phyloP scores from a whole-genome alignment of 2,888 invertebrate genomes.

The Eumacrocentrus americanus region DNA sequence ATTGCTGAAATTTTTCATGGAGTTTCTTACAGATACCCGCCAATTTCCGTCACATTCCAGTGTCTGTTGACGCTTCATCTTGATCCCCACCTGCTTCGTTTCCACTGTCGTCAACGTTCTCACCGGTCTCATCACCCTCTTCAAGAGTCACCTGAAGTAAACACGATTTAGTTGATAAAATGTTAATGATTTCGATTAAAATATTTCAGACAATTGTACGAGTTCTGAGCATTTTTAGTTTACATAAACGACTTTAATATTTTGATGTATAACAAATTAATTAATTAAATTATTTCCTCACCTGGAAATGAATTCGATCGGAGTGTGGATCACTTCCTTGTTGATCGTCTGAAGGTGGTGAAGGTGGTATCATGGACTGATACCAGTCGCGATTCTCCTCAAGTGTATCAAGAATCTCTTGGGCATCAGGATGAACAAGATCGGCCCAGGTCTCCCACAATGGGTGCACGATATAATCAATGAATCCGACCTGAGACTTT shows the following conservation, averaged over 20 bases:
- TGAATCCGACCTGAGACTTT: conserved; percentile 99
- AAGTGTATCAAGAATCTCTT: conserved; percentile 95
- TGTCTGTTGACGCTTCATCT: conserved; percentile 56
- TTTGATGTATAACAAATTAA: no score
- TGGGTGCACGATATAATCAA: conserved; percentile 99
- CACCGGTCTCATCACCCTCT: conserved; percentile 78
- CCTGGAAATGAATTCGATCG: conserved; percentile 78
- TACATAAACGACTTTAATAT: no score
- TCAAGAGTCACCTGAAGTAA: conserved; percentile 78
- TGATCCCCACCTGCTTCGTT: conserved; percentile 62
- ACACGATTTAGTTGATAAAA: not conserved
- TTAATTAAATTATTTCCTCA: conserved; percentile 66
- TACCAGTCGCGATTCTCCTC: conserved; percentile 99
- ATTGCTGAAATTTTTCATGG: conserved; percentile 82
- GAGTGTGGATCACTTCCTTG: conserved; percentile 52
- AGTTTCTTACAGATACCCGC: conserved; percentile 89
- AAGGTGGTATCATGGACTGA: conserved; percentile 92
- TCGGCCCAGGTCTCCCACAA: conserved; percentile 99
- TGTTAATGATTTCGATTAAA: not conserved
- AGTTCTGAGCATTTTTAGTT: no score
- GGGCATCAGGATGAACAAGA: conserved; percentile 97
- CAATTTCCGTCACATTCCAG: conserved; percentile 93
- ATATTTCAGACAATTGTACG: no score
- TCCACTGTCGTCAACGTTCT: conserved; percentile 62
- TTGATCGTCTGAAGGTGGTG: conserved; percentile 72